Percentiles rank a stretch among this genome's conserved stretches.
Conservation (phyloP, 2,113 vertebrate genomes). For the Sinocyclocheilus grahami region DNA sequence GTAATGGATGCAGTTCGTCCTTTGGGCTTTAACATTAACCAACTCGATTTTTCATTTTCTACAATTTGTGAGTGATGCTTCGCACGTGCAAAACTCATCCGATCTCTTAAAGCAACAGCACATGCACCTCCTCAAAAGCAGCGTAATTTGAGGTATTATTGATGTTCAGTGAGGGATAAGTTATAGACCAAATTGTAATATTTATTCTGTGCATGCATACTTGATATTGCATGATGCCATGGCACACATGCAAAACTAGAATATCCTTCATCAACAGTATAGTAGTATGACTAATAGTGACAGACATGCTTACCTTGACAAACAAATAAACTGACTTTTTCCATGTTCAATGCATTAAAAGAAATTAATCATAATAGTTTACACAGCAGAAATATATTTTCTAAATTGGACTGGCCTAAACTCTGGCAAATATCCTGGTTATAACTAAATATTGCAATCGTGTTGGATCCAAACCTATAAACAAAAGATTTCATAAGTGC, state of each 20-base stretch:
- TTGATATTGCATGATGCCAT: background rate
- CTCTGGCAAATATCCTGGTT: background rate
- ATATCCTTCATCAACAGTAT: background rate
- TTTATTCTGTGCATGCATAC: background rate
- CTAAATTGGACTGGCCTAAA: conserved; percentile 5
- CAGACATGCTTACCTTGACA: background rate
- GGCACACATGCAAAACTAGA: background rate
- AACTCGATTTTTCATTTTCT: conserved; percentile 4
- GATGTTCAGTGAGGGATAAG: background rate
- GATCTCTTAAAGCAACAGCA: background rate
- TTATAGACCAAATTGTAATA: background rate
- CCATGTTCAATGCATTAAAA: background rate
- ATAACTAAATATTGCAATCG: background rate
- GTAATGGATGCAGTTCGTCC: conserved; percentile 18
- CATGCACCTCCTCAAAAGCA: background rate
- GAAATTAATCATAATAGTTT: background rate
- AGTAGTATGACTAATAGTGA: background rate
- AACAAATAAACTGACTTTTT: background rate
- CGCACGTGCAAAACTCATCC: background rate
- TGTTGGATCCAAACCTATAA: conserved; percentile 1
- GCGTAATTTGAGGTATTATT: background rate
- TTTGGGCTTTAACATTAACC: conserved; percentile 1
- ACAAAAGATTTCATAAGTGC: background rate
- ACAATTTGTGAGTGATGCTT: background rate
- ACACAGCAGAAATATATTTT: background rate